Base-by-base conservation (phyloP, 1,140 invertebrate genomes). In the Aphelenchoides besseyi region DNA sequence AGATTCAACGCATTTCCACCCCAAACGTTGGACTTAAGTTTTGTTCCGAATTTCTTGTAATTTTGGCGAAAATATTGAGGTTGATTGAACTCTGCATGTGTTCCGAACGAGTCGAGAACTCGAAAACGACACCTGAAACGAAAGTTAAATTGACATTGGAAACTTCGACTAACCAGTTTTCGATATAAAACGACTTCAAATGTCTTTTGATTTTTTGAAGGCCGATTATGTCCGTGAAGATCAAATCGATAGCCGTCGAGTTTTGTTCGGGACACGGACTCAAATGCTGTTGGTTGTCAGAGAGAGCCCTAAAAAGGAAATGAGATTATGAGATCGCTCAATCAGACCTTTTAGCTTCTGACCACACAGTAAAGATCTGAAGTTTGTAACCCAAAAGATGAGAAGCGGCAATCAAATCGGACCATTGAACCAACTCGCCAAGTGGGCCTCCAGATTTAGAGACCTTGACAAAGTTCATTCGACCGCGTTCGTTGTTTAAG, bases 71-170 rank as follows among this genome's bases (percentile, higher is more conserved):
- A 85, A 74, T 85, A 87, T 0, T 41, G 16, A 28, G 77, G 70
- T 32, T 81, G 78, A 68, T 86, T 87, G 75, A 69, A 68, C 29
- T 71, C 84, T 35, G 86, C 86, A 59, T 87, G 86, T 41, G 86
- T 87, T 3, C 86, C 86, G 80, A 87, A 87, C 1, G 84, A 84
- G 71, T 87, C 86, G 1, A 87, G 76, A 52, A 87, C 81, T 32
- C 86, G 79, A 41, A 87, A 74, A 26, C 85, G 73, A 71, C 86
- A 87, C 85, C n/a, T n/a, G n/a, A n/a, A n/a, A n/a, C n/a, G n/a
- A n/a, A n/a, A n/a, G n/a, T n/a, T n/a, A n/a, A n/a, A n/a, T n/a
- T n/a, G n/a, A n/a, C n/a, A n/a, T n/a, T n/a, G n/a, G n/a, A n/a
- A n/a, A n/a, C n/a, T n/a, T n/a, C n/a, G n/a, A n/a, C n/a, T n/a